Percentiles rank a stretch among this genome's conserved stretches.
Conservation (phyloP, 2,797 vertebrate species). For the Mastacembelus armatus region DNA sequence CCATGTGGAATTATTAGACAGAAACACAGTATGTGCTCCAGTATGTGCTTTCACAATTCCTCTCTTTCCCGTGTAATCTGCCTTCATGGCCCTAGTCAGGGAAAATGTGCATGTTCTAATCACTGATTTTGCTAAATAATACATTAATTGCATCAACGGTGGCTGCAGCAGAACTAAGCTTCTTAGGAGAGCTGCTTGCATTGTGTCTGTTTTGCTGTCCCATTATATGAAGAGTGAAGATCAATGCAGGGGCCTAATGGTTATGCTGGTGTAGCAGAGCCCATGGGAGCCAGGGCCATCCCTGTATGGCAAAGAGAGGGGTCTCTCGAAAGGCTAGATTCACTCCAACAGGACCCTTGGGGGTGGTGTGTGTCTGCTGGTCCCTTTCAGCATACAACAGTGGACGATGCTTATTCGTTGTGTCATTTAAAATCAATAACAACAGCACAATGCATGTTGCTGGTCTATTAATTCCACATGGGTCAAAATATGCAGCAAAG, state of each 20-base stretch:
- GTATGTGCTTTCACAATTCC: conserved; percentile 39
- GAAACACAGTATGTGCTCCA: conserved; percentile 4
- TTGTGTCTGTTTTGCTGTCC: conserved; percentile 55
- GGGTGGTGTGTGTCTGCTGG: background rate
- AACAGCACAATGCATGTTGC: conserved; percentile 21
- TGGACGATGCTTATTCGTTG: conserved; percentile 36
- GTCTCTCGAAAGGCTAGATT: conserved; percentile 7
- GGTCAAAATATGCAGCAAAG: conserved; percentile 5
- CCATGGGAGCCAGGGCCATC: conserved; percentile 33
- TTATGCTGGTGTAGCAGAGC: conserved; percentile 47
- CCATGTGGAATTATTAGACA: conserved; percentile 10
- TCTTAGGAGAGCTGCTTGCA: conserved; percentile 59
- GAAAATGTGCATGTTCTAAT: conserved; percentile 65
- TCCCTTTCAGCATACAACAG: conserved; percentile 32
- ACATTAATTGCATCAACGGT: conserved; percentile 71
- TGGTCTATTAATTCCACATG: conserved; percentile 43
- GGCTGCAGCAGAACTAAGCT: conserved; percentile 69
- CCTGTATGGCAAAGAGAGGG: conserved; percentile 14
- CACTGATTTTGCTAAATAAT: conserved; percentile 71
- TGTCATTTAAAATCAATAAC: conserved; percentile 62
- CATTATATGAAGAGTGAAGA: conserved; percentile 58
- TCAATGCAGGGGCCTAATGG: conserved; percentile 68
- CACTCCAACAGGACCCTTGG: conserved; percentile 28
- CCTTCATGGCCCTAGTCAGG: conserved; percentile 33
- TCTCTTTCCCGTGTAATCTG: conserved; percentile 56